Evolutionary conservation across 2,888 invertebrate species (phyloP).

Genomic region (Eurois occulta): DNA sequence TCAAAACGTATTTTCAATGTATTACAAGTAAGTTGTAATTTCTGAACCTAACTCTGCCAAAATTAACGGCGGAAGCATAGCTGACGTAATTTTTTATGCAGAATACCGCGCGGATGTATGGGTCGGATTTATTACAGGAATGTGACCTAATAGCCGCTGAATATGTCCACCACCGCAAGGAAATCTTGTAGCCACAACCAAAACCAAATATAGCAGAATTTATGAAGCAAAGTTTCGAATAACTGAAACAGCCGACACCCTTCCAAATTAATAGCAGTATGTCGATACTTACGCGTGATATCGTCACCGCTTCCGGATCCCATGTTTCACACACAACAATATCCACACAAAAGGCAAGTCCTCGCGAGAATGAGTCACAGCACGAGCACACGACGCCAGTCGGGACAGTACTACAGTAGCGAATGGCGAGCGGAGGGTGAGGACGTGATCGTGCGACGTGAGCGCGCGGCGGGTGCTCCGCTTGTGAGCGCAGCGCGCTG

Average conservation of each 20-base stretch:
- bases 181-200: slow-evolving; percentile 2
- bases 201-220: slow-evolving; percentile 3
- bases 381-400: slow-evolving; percentile 58
- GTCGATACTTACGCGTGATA: slow-evolving; percentile 79
- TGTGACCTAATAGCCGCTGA: slow-evolving; percentile 31
- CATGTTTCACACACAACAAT: slow-evolving; percentile 78
- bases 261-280: slow-evolving; percentile 20
- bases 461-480: slow-evolving; percentile 59
- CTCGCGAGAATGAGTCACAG: slow-evolving; percentile 69
- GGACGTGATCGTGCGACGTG: slow-evolving; percentile 50
- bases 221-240: slow-evolving; percentile 24
- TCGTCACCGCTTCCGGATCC: slow-evolving; percentile 77
- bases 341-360: slow-evolving; percentile 67
- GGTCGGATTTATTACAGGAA: slow-evolving; percentile 48
- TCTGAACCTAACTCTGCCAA: slow-evolving; percentile 52
- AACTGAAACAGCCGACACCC: slow-evolving; percentile 31
- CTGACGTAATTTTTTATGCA: slow-evolving; percentile 69
- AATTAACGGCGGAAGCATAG: slow-evolving; percentile 61
- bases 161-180: slow-evolving; percentile 24
- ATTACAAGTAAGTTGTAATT: slow-evolving; percentile 40
- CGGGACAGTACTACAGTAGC: slow-evolving; percentile 18
- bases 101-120: slow-evolving; percentile 51
- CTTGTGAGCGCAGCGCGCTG: slow-evolving; percentile 77
- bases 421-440: slow-evolving; percentile 38
- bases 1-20: background rate